Conservation (phyloP, 2,797 vertebrate species). For the Notolabrus celidotus region DNA sequence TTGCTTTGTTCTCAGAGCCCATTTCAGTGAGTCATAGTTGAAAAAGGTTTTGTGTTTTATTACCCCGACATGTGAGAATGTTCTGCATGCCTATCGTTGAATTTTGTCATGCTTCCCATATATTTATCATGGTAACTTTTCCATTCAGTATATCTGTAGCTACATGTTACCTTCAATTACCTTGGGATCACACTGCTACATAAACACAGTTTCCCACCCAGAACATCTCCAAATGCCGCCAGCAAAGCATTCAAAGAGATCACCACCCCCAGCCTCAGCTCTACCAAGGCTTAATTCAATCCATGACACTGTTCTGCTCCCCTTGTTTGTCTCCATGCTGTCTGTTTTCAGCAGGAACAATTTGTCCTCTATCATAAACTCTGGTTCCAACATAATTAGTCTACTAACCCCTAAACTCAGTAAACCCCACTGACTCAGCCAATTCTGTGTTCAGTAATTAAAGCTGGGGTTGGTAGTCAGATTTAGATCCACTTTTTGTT, state of each 20-base stretch:
- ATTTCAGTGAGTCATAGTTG: not conserved
- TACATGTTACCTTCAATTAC: not conserved
- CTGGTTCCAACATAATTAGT: not conserved
- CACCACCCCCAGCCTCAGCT: not conserved
- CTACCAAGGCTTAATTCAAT: not conserved
- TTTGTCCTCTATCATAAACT: no score
- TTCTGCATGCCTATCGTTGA: not conserved
- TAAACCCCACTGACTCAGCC: not conserved
- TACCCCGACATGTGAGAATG: not conserved
- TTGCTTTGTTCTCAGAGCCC: not conserved
- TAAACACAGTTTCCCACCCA: not conserved
- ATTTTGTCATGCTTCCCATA: not conserved
- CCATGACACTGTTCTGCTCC: no score
- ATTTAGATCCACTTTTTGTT: no score
- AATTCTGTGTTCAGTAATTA: no score
- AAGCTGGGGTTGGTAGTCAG: no score
- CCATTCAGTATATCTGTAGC: not conserved
- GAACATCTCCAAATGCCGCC: not conserved
- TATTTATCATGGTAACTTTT: not conserved
- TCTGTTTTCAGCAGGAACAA: not conserved
- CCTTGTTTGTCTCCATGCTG: not conserved
- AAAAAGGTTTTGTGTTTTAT: not conserved
- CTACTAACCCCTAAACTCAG: no score
- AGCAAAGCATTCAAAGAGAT: not conserved
- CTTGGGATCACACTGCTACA: not conserved